phyloP scores from a whole-genome alignment of 2,888 invertebrate species.

The Drosophila suboccidentalis region DNA sequence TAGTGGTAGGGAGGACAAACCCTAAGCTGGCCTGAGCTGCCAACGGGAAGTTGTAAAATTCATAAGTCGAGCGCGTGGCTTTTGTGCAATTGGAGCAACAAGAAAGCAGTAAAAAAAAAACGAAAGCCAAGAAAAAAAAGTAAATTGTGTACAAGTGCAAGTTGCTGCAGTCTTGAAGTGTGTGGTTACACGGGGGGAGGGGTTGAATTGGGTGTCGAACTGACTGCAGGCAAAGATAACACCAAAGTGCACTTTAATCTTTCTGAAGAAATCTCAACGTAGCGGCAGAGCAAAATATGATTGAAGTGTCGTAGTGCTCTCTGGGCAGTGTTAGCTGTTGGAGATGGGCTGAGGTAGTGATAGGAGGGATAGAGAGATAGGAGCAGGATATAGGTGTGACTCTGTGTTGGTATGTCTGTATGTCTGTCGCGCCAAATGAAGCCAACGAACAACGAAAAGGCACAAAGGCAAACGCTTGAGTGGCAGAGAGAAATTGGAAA shows the following conservation, averaged over 20 bases:
- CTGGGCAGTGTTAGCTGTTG: conserved; percentile 3
- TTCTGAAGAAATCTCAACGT: conserved; percentile 74
- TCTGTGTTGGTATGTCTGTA: conserved; percentile 14
- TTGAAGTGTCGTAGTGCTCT: conserved; percentile 64
- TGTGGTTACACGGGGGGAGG: conserved; percentile 10
- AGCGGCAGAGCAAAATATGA: conserved; percentile 73
- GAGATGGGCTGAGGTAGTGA: not conserved
- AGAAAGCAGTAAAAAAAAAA: conserved; percentile 38
- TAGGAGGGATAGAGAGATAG: not conserved
- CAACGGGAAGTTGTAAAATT: conserved; percentile 81
- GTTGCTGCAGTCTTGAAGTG: conserved; percentile 48
- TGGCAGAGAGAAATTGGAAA: conserved; percentile 65
- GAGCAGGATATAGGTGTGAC: conserved; percentile 23
- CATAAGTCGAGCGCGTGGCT: conserved; percentile 79
- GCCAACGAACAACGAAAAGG: conserved; percentile 46
- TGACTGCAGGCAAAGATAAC: conserved; percentile 76
- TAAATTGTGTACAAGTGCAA: conserved; percentile 71
- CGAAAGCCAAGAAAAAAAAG: conserved; percentile 20
- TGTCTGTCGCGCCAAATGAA: conserved; percentile 40
- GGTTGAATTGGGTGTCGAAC: conserved; percentile 61
- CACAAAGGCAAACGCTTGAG: conserved; percentile 59
- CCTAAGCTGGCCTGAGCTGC: conserved; percentile 49
- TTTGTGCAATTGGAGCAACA: conserved; percentile 79
- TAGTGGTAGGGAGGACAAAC: conserved; percentile 37
- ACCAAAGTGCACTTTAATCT: conserved; percentile 82